Percentiles rank a stretch among this genome's conserved stretches.
These are phyloP conservation scores for Petrolisthes manimaculis DNA, from an alignment of 2,888 invertebrate genomes.

Conservation along the genomic window DNA sequence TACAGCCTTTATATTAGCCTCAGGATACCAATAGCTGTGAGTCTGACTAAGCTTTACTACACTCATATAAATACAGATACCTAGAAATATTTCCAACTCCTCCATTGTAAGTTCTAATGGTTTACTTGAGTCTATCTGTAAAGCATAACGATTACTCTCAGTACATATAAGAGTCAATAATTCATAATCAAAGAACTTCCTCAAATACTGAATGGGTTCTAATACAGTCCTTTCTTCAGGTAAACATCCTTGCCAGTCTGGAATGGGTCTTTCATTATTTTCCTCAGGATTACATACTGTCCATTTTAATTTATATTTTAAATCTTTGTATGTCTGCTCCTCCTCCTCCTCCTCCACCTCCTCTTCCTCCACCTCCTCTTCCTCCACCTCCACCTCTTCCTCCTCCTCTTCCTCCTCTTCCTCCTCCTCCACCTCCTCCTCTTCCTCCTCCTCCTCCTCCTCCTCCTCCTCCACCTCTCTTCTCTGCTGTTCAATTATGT, in stretches of 20 bases:
- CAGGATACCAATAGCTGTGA: conserved; percentile 1
- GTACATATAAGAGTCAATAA: conserved; percentile 21
- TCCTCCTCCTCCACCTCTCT: no score
- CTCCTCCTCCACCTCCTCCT: no score
- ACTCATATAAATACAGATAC: background rate
- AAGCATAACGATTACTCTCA: conserved; percentile 17
- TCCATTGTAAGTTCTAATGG: conserved; percentile 8
- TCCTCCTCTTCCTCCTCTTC: background rate
- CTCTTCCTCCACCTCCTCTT: no score
- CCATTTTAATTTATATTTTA: conserved; percentile 10
- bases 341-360: conserved; percentile 5
- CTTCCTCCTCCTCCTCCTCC: no score
- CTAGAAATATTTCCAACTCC: background rate
- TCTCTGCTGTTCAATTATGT: no score
- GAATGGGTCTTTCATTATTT: conserved; percentile 11
- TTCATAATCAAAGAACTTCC: conserved; percentile 15
- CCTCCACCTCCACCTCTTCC: no score
- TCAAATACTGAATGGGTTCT: background rate
- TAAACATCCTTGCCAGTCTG: background rate
- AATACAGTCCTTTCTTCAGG: background rate
- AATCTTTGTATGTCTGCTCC: background rate
- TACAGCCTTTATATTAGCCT: conserved; percentile 9
- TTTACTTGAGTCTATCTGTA: conserved; percentile 17
- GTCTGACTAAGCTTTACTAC: background rate
- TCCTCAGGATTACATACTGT: conserved; percentile 12